These are phyloP conservation scores for Poecilia wingei DNA, from an alignment of 2,797 vertebrate species.

Conservation along the genomic window DNA sequence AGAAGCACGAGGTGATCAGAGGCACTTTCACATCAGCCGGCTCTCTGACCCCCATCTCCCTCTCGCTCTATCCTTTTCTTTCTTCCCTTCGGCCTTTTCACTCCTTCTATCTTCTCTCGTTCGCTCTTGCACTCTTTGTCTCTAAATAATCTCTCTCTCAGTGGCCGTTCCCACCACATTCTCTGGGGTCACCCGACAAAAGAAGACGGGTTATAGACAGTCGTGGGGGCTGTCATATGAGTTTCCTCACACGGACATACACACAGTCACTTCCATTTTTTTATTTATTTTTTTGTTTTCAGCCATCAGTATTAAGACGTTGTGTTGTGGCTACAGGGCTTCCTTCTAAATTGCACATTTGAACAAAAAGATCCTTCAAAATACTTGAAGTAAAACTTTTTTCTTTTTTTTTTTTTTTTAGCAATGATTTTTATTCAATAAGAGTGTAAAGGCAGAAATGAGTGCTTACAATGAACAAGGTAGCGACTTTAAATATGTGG, in stretches of 20 bases:
- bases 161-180: slow-evolving; percentile 76
- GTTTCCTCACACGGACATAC: slow-evolving; percentile 48
- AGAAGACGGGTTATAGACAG: slow-evolving; percentile 64
- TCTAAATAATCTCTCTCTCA: slow-evolving; percentile 69
- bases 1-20: slow-evolving; percentile 78
- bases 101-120: slow-evolving; percentile 57
- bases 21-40: slow-evolving; percentile 76
- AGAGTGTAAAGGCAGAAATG: background rate
- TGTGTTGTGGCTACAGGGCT: background rate
- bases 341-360: background rate
- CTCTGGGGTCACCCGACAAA: slow-evolving; percentile 75
- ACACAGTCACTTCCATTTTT: slow-evolving; percentile 15
- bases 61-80: slow-evolving; percentile 39
- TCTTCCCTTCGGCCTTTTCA: slow-evolving; percentile 56
- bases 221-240: slow-evolving; percentile 67
- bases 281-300: slow-evolving; percentile 4
- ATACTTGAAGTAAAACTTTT: background rate
- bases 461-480: slow-evolving; percentile 1
- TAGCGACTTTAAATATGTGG: background rate
- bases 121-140: slow-evolving; percentile 59
- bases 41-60: slow-evolving; percentile 64
- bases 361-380: background rate
- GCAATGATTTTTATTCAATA: too few relatives aligned
- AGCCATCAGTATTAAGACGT: background rate
- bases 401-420: too few relatives aligned